These are phyloP conservation scores for Zophobas morio DNA, from an alignment of 1,140 invertebrate species.

Conservation along the genomic window DNA sequence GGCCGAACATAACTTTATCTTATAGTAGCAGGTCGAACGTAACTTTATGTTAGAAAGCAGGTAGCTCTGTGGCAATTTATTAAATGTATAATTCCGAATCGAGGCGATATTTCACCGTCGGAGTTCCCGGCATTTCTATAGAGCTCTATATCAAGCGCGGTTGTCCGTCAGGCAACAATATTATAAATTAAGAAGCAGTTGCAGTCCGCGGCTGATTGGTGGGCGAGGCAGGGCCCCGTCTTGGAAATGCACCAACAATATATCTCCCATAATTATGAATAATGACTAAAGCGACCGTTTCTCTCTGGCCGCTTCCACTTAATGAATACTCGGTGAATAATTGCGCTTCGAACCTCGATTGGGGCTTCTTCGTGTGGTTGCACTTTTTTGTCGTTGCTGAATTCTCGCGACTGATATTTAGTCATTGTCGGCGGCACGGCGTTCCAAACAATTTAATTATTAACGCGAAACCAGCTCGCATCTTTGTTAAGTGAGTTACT, in stretches of 20 bases:
- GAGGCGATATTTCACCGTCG: conserved; percentile 13
- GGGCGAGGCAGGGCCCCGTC: conserved; percentile 26
- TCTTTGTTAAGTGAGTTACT: conserved; percentile 47
- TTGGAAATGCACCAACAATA: conserved; percentile 44
- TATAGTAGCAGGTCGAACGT: conserved; percentile 18
- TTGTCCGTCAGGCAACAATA: conserved; percentile 26
- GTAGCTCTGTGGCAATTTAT: conserved; percentile 33
- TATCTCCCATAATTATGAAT: conserved; percentile 47
- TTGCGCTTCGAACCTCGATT: conserved; percentile 27
- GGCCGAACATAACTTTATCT: conserved; percentile 37
- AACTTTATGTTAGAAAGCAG: conserved; percentile 15
- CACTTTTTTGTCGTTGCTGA: conserved; percentile 6
- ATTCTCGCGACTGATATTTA: conserved; percentile 25
- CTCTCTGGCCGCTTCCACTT: conserved; percentile 46
- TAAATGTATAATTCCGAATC: conserved; percentile 37
- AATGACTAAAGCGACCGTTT: conserved; percentile 49
- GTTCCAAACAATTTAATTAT: conserved; percentile 50
- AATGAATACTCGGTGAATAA: conserved; percentile 45
- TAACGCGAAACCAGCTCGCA: conserved; percentile 40
- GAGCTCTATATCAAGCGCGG: conserved; percentile 1
- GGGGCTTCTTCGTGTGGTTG: not conserved
- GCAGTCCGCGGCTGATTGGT: conserved; percentile 5
- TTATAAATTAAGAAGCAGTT: conserved; percentile 36
- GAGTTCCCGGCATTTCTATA: not conserved
- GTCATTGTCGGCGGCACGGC: conserved; percentile 22